Conservation (phyloP, 2,888 invertebrate genomes). For the Onchidella celtica region DNA sequence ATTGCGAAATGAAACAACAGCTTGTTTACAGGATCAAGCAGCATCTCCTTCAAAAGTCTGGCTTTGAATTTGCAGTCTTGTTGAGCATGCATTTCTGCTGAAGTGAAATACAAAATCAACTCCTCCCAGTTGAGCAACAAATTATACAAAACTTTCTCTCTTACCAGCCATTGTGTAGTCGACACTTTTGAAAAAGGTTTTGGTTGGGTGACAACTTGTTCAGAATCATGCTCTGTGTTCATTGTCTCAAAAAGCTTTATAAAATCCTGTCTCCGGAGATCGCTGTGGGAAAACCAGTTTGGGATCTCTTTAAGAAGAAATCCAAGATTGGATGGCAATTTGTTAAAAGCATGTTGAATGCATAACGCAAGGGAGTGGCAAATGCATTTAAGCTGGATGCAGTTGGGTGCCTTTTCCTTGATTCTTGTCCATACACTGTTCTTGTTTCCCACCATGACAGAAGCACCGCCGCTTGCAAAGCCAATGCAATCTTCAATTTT, state of each 20-base stretch:
- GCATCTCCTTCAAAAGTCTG: conserved; percentile 22
- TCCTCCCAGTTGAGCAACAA: conserved; percentile 35
- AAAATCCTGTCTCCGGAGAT: background rate
- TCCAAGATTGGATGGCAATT: conserved; percentile 23
- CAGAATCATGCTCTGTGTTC: background rate
- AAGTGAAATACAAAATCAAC: conserved; percentile 9
- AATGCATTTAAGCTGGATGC: conserved; percentile 25
- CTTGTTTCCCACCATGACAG: conserved; percentile 14
- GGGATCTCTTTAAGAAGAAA: no score
- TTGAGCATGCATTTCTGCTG: background rate
- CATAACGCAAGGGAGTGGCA: conserved; percentile 29
- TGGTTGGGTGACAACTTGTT: background rate
- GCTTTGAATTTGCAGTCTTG: conserved; percentile 4
- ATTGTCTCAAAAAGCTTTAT: conserved; percentile 15
- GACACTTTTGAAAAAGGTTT: conserved; percentile 23
- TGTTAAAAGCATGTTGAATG: conserved; percentile 19
- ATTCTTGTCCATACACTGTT: conserved; percentile 32
- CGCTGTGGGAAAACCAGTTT: no score
- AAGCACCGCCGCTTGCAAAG: conserved; percentile 28
- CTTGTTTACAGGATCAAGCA: conserved; percentile 11
- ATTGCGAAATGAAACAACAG: conserved; percentile 17
- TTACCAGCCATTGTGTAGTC: conserved; percentile 16
- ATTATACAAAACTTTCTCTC: conserved; percentile 30
- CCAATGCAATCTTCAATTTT: conserved; percentile 18
- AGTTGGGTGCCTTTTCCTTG: conserved; percentile 5